phyloP scores from a whole-genome alignment of 2,113 vertebrate genomes.

The Cololabis saira region DNA sequence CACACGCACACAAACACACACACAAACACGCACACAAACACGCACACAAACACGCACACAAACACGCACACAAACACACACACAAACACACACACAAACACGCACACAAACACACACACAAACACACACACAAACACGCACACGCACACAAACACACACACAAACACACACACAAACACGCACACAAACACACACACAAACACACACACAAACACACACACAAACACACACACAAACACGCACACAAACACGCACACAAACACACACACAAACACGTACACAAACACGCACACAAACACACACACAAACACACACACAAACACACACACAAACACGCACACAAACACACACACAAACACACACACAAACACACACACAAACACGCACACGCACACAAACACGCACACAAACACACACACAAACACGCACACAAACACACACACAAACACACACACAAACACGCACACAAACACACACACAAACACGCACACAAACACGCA shows the following conservation, averaged over 20 bases:
- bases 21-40: conserved; percentile 5
- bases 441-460: conserved; percentile 5
- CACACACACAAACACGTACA: too few species aligned
- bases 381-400: conserved; percentile 3
- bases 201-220: conserved; percentile 9
- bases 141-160: conserved; percentile 7
- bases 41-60: conserved; percentile 8
- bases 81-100: conserved; percentile 5
- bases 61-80: conserved; percentile 6
- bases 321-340: conserved; percentile 8
- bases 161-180: conserved; percentile 3
- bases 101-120: too few species aligned
- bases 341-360: conserved; percentile 7
- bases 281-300: conserved; percentile 7
- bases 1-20: conserved; percentile 5
- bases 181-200: conserved; percentile 9
- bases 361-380: conserved; percentile 8
- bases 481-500: conserved; percentile 7
- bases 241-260: conserved; percentile 11
- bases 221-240: conserved; percentile 3
- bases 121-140: too few species aligned
- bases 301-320: conserved; percentile 3
- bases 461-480: too few species aligned
- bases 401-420: too few species aligned
- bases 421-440: conserved; percentile 6